Percentiles rank a stretch among this genome's conserved stretches.
Conservation (phyloP, 2,797 vertebrate genomes). For the Pseudochaenichthys georgianus region DNA sequence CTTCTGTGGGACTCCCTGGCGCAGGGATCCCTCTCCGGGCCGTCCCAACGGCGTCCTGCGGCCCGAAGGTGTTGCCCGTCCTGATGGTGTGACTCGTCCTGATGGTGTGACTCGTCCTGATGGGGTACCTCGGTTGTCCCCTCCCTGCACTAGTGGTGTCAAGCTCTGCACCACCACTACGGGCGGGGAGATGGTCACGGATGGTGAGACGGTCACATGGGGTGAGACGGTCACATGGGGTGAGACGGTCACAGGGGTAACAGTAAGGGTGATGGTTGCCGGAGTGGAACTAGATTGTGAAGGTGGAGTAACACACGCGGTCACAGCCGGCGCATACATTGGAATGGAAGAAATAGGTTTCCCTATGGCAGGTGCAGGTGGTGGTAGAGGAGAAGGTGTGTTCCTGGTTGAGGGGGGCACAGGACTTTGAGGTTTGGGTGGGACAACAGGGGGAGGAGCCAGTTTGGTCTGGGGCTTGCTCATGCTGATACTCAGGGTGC, state of each 20-base stretch:
- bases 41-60: constrained; percentile 82
- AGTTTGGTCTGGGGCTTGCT: constrained; percentile 78
- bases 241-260: constrained; percentile 51
- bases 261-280: constrained; percentile 41
- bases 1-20: constrained; percentile 96
- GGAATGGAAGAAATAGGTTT: constrained; percentile 88
- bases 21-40: constrained; percentile 84
- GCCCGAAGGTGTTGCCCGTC: constrained; percentile 81
- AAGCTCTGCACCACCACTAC: constrained; percentile 85
- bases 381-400: constrained; percentile 65
- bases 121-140: constrained; percentile 62
- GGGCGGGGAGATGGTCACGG: constrained; percentile 45
- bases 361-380: constrained; percentile 76
- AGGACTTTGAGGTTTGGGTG: constrained; percentile 86
- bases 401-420: constrained; percentile 56
- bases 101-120: constrained; percentile 81
- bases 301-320: constrained; percentile 60
- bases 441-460: constrained; percentile 73
- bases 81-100: constrained; percentile 79
- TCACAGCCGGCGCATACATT: constrained; percentile 78
- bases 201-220: constrained; percentile 66
- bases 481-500: constrained; percentile 82
- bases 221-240: constrained; percentile 71
- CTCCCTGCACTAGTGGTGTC: constrained; percentile 82
- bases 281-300: constrained; percentile 54